Evolutionary conservation across 1,140 invertebrate species (phyloP), one percentile per base, ranked within the genome.

Genomic region (Sinella curviseta): DNA sequence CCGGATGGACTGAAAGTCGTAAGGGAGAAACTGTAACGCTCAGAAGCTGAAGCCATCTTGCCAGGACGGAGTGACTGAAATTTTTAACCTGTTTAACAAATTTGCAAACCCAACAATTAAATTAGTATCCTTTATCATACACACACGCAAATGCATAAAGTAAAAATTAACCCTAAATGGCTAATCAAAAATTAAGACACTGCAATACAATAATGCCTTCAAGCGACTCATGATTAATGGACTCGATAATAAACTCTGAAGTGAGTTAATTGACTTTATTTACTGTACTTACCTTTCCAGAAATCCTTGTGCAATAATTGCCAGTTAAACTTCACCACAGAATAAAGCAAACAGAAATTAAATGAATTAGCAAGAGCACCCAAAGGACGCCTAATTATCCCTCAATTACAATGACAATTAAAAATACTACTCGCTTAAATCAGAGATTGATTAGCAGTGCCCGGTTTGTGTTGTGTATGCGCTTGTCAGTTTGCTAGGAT

Each of bases 1-100:
- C 98, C 98, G 30, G 97, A 99, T 16, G 98, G 98, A 87, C 98
- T 99, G 88, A 99, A 99, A 86, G 97, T 99, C 81, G 97, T 99
- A 82, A 99, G 89, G 36, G 97, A 99, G 89, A 99, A 99, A 90
- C 97, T 98, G 85, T 99, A 99, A 86, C 97, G 90, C 89, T 99
- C 97, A 60, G 95, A 95, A 89, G 94, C 20, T 0, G 55, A 36
- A 31, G 83, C 83, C 80, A 82, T 83, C 0, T n/a, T 82, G 26
- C 34, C 24, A 3, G 4, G 57, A 3, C 24, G 24, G 24, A 12
- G 57, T 17, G 24, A 60, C 57, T 60, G 57, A 16, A 26, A 60
- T 48, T 20, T 48, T 48, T 48, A 48, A 48, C 20, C 8, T 20
- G 20, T 48, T 48, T 48, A 48, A 48, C 20, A 20, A 48, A 12